Conservation (phyloP, 2,888 invertebrate species). For the Morpho achilles region DNA sequence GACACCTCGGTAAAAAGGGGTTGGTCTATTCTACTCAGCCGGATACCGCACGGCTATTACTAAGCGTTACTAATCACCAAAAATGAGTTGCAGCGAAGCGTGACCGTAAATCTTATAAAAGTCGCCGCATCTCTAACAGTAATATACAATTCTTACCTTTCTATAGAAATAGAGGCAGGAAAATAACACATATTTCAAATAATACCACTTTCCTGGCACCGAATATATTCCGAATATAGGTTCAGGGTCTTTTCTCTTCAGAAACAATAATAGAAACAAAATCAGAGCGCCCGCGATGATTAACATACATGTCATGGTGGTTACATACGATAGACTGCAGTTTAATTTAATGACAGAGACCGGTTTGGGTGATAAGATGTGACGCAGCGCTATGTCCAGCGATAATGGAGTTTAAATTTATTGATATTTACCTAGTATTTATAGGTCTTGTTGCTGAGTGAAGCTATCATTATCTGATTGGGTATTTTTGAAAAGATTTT, state of each 20-base stretch:
- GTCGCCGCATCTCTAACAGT: not conserved
- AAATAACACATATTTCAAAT: slow-evolving; percentile 79
- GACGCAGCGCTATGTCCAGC: slow-evolving; percentile 1
- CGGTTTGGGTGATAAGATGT: slow-evolving; percentile 2
- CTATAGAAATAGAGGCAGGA: slow-evolving; percentile 72
- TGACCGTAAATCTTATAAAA: too few relatives aligned
- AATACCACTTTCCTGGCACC: slow-evolving; percentile 82
- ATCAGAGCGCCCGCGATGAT: slow-evolving; percentile 26
- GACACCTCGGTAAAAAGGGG: too few relatives aligned
- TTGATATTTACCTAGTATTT: slow-evolving; percentile 5
- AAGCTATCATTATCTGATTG: not conserved
- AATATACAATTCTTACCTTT: slow-evolving; percentile 61
- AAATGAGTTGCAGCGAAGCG: too few relatives aligned
- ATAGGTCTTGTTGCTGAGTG: not conserved
- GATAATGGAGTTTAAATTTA: slow-evolving; percentile 2
- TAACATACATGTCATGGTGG: slow-evolving; percentile 21
- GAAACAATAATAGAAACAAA: slow-evolving; percentile 43
- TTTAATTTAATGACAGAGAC: not conserved
- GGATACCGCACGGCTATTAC: too few relatives aligned
- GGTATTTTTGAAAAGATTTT: too few relatives aligned
- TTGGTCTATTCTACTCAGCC: too few relatives aligned
- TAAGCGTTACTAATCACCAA: too few relatives aligned
- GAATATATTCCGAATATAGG: slow-evolving; percentile 81
- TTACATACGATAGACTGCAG: not conserved
- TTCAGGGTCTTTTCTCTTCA: slow-evolving; percentile 53